Base-by-base conservation (phyloP, 2,888 invertebrate genomes). In the Alentia gelatinosa region DNA sequence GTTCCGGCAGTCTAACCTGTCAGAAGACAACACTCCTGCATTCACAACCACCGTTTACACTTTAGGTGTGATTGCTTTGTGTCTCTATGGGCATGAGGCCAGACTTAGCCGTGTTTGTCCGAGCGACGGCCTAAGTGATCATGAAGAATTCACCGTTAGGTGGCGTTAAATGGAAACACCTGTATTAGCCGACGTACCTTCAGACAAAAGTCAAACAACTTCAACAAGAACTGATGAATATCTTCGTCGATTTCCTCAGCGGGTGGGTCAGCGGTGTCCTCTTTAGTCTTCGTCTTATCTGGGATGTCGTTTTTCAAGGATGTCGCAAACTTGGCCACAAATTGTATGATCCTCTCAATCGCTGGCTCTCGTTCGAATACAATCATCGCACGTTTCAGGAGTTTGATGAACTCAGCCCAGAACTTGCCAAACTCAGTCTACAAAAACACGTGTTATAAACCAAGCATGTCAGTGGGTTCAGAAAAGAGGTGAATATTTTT, bases 311-410 rank as follows among this genome's bases (percentile, higher is more conserved):
- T 56, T 56, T 83, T 86, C 37, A 97, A 96, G 0, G 97, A 97
- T 0, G 97, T 97, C 84, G 97, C 97, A 96, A 98, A 98, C 92
- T 97, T 97, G 0, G 98, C 97, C 37, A 97, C 97, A 96, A 98
- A 98, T 92, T 97, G 97, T 0, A 98, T 96, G 0, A 97, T 97
- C 56, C 97, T 96, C 93, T 98, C 97, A 0, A 98, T 97, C 94
- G 97, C 97, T 12, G 97, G 97, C 94, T 97, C 97, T 23, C 97
- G 97, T 93, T 98, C 97, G 19, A 97, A 97, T 89, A 97, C 97
- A 0, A 97, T 97, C 94, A 98, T 97, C 37, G 97, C 96, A 90
- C 97, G 97, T 93, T 97, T 97, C 0, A 98, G 95, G 83, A 97
- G 97, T 94, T 97, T 97, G 63, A 97, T 97, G 93, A 98, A 98